Conservation (phyloP, 2,797 vertebrate species). For the Microctenopoma steveboyesi region DNA sequence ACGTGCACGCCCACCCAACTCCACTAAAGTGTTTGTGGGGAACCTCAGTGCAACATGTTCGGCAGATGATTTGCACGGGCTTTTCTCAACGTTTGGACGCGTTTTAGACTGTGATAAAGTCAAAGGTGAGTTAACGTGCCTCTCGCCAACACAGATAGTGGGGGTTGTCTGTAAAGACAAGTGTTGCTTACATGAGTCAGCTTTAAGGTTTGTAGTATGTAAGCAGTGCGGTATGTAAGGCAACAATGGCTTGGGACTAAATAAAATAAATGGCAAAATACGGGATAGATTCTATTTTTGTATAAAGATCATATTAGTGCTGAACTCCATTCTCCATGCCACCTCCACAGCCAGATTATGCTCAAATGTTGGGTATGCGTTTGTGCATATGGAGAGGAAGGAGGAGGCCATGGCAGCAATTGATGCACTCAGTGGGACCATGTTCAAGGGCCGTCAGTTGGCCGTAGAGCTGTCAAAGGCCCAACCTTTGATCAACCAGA, state of each 20-base stretch:
- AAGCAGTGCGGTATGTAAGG: background rate
- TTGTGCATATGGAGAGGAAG: conserved; percentile 98
- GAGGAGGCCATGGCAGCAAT: conserved; percentile 93
- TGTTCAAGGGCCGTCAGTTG: conserved; percentile 93
- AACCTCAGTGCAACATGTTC: conserved; percentile 93
- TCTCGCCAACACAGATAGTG: background rate
- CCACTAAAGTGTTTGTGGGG: conserved; percentile 96
- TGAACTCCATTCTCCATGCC: conserved; percentile 3
- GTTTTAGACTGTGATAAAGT: conserved; percentile 98
- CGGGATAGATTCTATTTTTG: conserved; percentile 2
- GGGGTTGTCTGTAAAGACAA: too few relatives aligned
- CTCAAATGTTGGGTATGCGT: conserved; percentile 92
- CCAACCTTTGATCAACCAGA: conserved; percentile 82
- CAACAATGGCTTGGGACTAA: background rate
- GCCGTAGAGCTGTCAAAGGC: conserved; percentile 94
- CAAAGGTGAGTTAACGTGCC: conserved; percentile 86
- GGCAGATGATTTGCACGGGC: conserved; percentile 89
- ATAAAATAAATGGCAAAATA: too few relatives aligned
- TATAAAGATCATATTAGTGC: background rate
- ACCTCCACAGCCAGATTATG: conserved; percentile 82
- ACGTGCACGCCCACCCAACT: conserved; percentile 92
- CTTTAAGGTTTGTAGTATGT: background rate
- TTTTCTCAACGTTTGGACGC: conserved; percentile 93
- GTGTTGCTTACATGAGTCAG: background rate
- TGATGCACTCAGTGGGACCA: conserved; percentile 93